Conservation (phyloP, 2,888 invertebrate species). For the Aspidapion aeneum region DNA sequence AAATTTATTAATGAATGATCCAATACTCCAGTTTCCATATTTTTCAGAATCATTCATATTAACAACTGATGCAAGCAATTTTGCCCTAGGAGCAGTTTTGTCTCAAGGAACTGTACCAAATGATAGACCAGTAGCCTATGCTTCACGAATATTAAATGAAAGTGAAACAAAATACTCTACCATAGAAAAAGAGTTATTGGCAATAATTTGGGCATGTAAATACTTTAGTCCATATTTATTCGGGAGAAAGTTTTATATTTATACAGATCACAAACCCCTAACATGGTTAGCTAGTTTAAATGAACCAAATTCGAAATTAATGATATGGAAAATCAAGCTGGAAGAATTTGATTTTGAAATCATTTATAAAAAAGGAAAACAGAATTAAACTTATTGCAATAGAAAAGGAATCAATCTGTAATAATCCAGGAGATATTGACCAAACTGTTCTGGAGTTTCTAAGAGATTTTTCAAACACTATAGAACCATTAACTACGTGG, state of each 20-base stretch:
- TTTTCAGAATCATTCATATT: background rate
- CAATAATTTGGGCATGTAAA: constrained; percentile 23
- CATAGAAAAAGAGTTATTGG: constrained; percentile 27
- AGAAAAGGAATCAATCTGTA: background rate
- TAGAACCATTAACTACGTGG: background rate
- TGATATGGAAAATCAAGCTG: constrained; percentile 12
- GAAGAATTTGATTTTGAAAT: constrained; percentile 15
- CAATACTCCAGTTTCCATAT: background rate
- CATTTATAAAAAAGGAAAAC: constrained; percentile 8
- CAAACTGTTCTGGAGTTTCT: background rate
- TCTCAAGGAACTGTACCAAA: constrained; percentile 18
- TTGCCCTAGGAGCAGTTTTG: constrained; percentile 25
- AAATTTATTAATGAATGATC: constrained; percentile 2
- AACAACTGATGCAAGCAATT: constrained; percentile 7
- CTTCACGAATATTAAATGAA: constrained; percentile 21
- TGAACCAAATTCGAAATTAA: constrained; percentile 15
- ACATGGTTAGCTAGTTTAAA: constrained; percentile 21
- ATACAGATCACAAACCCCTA: constrained; percentile 24
- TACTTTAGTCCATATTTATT: constrained; percentile 24
- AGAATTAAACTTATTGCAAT: constrained; percentile 8
- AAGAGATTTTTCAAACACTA: background rate
- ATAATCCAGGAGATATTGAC: constrained; percentile 5
- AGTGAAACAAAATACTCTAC: constrained; percentile 20
- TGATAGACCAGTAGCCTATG: constrained; percentile 24
- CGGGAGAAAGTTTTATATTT: constrained; percentile 7